Conservation (phyloP, 2,888 invertebrate genomes). For the Girardia tigrina region DNA sequence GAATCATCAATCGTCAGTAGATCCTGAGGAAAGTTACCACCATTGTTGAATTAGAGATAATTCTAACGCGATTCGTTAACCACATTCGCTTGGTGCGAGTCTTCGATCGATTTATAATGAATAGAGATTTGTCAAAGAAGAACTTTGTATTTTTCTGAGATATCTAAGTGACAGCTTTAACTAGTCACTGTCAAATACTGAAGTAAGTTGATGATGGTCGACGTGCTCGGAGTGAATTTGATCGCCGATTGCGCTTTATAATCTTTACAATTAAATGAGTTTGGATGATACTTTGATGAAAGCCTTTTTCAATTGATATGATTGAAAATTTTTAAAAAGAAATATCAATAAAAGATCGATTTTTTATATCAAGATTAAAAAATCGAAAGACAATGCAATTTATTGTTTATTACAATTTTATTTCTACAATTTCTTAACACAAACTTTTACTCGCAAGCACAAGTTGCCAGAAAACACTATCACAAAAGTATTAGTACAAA, state of each 20-base stretch:
- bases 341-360: background rate
- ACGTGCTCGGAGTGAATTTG: background rate
- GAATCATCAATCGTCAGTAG: background rate
- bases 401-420: too few species aligned
- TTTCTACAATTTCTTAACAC: too few species aligned
- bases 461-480: too few species aligned
- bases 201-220: background rate
- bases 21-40: background rate
- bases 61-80: background rate
- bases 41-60: background rate
- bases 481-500: too few species aligned
- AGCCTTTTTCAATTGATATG: background rate
- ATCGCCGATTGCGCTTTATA: background rate
- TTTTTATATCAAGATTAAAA: background rate
- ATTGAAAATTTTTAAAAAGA: too few species aligned
- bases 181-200: background rate
- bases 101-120: slow-evolving; percentile 14
- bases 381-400: too few species aligned
- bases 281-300: background rate
- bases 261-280: background rate
- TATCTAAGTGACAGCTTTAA: background rate
- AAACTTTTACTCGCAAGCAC: too few species aligned
- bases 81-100: background rate
- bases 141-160: background rate
- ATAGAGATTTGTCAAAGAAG: background rate